Percentiles rank a stretch among this genome's conserved stretches.
These are phyloP conservation scores for Theocolax elegans DNA, from an alignment of 1,140 invertebrate genomes.

Conservation along the genomic window DNA sequence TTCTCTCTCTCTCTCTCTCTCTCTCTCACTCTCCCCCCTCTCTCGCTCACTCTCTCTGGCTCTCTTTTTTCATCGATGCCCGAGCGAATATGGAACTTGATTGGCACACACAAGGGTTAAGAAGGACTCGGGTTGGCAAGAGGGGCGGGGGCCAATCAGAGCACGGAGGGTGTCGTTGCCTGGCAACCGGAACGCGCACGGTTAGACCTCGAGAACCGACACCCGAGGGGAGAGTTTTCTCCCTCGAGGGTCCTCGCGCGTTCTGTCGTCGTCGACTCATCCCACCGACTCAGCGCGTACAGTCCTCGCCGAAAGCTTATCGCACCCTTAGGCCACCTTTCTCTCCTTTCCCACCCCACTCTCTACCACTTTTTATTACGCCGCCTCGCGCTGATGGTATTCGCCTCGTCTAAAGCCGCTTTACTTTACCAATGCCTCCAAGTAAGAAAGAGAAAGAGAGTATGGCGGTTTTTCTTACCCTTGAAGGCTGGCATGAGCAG, in stretches of 20 bases:
- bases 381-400: not conserved
- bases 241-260: slow-evolving; percentile 46
- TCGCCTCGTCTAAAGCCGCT: not conserved
- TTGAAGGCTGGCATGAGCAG: too few species aligned
- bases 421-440: not conserved
- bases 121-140: slow-evolving; percentile 8
- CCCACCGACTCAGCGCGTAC: slow-evolving; percentile 45
- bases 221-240: slow-evolving; percentile 53
- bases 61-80: slow-evolving; percentile 6
- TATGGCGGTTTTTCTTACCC: too few species aligned
- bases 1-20: slow-evolving; percentile 8
- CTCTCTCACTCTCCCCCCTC: slow-evolving; percentile 14
- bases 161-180: slow-evolving; percentile 59
- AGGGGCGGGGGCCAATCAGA: slow-evolving; percentile 21
- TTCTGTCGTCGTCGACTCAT: slow-evolving; percentile 38
- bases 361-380: too few species aligned
- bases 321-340: slow-evolving; percentile 14
- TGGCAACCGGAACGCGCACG: slow-evolving; percentile 58
- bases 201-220: slow-evolving; percentile 47
- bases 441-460: too few species aligned
- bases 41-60: slow-evolving; percentile 1
- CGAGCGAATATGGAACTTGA: slow-evolving; percentile 38
- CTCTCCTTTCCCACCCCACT: too few species aligned
- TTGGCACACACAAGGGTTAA: slow-evolving; percentile 42
- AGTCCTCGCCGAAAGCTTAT: slow-evolving; percentile 38